phyloP scores from a whole-genome alignment of 2,888 invertebrate species.

The Deilephila porcellus region DNA sequence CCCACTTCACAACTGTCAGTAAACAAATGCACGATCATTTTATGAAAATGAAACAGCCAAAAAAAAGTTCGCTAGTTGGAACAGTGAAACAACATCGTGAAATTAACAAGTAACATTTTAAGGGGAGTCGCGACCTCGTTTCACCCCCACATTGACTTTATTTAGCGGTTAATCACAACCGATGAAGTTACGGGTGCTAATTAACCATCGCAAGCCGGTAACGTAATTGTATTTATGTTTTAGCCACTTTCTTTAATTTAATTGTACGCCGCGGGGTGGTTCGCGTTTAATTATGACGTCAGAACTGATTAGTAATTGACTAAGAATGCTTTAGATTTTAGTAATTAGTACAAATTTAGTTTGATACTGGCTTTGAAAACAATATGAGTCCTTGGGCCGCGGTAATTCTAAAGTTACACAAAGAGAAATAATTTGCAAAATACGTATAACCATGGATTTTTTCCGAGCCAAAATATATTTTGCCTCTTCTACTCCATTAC shows the following conservation, averaged over 20 bases:
- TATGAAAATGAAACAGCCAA: background rate
- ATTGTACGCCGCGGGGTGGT: no score
- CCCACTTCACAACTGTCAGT: background rate
- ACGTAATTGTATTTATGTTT: conserved; percentile 8
- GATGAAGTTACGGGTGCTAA: conserved; percentile 16
- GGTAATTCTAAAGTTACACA: no score
- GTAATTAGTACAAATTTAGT: no score
- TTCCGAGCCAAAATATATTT: no score
- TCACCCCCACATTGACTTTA: background rate
- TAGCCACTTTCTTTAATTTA: background rate
- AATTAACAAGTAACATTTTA: conserved; percentile 7
- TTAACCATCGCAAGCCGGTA: conserved; percentile 1
- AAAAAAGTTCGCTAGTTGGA: background rate
- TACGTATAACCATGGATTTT: no score
- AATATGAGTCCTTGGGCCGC: no score
- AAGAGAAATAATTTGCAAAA: no score
- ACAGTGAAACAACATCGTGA: background rate
- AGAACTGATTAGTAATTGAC: no score
- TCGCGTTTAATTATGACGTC: no score
- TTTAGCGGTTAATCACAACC: conserved; percentile 11
- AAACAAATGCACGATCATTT: background rate
- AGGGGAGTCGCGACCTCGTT: conserved; percentile 3
- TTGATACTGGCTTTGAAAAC: no score
- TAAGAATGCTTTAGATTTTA: no score
- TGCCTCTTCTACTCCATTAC: no score